Base-by-base conservation (phyloP, 1,140 invertebrate genomes). In the Pinna nobilis region DNA sequence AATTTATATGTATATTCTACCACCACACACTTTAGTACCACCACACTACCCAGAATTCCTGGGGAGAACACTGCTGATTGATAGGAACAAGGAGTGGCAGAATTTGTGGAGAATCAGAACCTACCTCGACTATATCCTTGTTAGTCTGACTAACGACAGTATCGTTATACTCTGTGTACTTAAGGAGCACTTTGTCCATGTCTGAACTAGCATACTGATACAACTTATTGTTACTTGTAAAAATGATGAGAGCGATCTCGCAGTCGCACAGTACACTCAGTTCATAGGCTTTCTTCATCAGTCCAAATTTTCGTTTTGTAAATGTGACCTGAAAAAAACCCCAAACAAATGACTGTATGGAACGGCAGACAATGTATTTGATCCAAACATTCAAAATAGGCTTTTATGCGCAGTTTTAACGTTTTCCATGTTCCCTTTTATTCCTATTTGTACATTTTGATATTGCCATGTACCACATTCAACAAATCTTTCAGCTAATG, bases 221-320 rank as follows among this genome's bases (percentile, higher is more conserved):
- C 65, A 99, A 92, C 91, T 99, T 99, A 92, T 99, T 99, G 89
- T 96, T 97, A 82, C 95, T 97, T 89, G 97, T 99, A 92, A 99
- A 99, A 87, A 99, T 99, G 89, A 99, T 99, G 72, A 99, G 92
- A 2, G 98, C 98, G 75, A 99, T 99, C 91, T 99, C 98, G 90
- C 98, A 99, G 90, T 99, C 98, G 90, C 98, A 99, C 39, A 99
- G 92, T 39, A 99, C 98, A 84, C 96, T 98, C 84, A 99, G 89
- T 89, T 99, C 98, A 89, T 99, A 99, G 7, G 98, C 98, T 90
- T 99, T 99, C 91, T 99, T 99, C 98, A 99, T 99, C 57, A 99
- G 94, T 74, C 98, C 98, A 89, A 99, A 99, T 92, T 99, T 99
- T 77, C 98, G 93, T 90, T 99, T 99, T 90, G 99, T 99, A 92